Percentiles rank a stretch among this genome's conserved stretches.
phyloP scores from a whole-genome alignment of 2,888 invertebrate species.

The Torymus aiolomorphi region DNA sequence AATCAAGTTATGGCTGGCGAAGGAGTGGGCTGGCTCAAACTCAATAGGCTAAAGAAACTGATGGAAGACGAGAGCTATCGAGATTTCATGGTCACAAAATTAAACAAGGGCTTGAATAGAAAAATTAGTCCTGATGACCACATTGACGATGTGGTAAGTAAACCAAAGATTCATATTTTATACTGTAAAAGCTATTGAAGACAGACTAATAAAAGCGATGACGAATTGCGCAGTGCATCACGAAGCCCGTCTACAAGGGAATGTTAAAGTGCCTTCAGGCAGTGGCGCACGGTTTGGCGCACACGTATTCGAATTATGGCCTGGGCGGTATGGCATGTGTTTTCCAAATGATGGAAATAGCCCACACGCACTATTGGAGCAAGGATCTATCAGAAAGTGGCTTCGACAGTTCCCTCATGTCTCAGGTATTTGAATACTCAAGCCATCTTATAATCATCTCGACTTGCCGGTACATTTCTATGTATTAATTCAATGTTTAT shows the following conservation, averaged over 20 bases:
- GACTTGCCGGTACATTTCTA: neutral
- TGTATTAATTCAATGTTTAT: neutral
- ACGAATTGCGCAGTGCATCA: slow-evolving; percentile 82
- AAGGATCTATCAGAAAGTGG: slow-evolving; percentile 84
- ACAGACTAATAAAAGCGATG: no score
- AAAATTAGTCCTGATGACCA: slow-evolving; percentile 97
- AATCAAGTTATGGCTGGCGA: slow-evolving; percentile 92
- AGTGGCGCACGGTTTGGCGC: slow-evolving; percentile 92
- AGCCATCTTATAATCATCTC: neutral
- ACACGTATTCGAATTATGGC: slow-evolving; percentile 94
- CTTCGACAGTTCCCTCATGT: slow-evolving; percentile 76
- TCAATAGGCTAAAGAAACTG: slow-evolving; percentile 92
- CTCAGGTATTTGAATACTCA: slow-evolving; percentile 73
- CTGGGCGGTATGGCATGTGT: slow-evolving; percentile 98
- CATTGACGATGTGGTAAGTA: slow-evolving; percentile 96
- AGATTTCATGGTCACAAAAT: slow-evolving; percentile 94
- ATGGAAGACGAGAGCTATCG: slow-evolving; percentile 99
- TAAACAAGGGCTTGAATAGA: slow-evolving; percentile 94
- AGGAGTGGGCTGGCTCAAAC: slow-evolving; percentile 97
- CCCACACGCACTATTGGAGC: slow-evolving; percentile 98
- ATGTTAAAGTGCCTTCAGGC: slow-evolving; percentile 95
- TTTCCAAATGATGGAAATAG: slow-evolving; percentile 97
- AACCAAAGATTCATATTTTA: no score
- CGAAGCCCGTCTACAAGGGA: slow-evolving; percentile 96
- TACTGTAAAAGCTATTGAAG: no score